Evolutionary conservation across 1,140 invertebrate species (phyloP).

Genomic region (Bombus confusus): DNA sequence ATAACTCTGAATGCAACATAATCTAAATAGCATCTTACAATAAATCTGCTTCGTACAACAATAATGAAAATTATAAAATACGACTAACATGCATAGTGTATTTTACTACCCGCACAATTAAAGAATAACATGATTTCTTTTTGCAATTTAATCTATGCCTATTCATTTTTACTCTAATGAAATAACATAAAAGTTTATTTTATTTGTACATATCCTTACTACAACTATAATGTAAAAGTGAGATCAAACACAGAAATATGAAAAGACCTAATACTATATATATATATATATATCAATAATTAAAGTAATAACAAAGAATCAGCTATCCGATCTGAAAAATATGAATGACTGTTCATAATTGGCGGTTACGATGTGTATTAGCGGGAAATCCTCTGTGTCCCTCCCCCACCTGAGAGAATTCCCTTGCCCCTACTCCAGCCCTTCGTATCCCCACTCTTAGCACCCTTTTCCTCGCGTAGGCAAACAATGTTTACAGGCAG

Average conservation of each 20-base stretch:
- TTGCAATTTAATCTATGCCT: no score
- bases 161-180: no score
- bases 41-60: no score
- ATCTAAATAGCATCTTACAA: no score
- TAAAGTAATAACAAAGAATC: constrained; percentile 12
- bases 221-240: no score
- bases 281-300: not conserved
- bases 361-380: constrained; percentile 56
- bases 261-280: not conserved
- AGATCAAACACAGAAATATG: not conserved
- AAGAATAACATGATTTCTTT: not conserved
- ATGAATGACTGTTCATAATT: constrained; percentile 54
- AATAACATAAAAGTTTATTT: no score
- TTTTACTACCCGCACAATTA: not conserved
- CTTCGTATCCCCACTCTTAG: constrained; percentile 40
- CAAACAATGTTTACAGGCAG: constrained; percentile 63
- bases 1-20: no score
- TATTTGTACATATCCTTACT: no score
- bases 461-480: constrained; percentile 52
- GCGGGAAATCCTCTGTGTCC: constrained; percentile 21
- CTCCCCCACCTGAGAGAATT: constrained; percentile 2
- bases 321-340: not conserved
- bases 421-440: constrained; percentile 2
- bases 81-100: not conserved
- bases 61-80: not conserved